Percentiles rank a stretch among this genome's conserved stretches.
phyloP scores from a whole-genome alignment of 2,113 vertebrate genomes.

The Oncorhynchus mykiss region DNA sequence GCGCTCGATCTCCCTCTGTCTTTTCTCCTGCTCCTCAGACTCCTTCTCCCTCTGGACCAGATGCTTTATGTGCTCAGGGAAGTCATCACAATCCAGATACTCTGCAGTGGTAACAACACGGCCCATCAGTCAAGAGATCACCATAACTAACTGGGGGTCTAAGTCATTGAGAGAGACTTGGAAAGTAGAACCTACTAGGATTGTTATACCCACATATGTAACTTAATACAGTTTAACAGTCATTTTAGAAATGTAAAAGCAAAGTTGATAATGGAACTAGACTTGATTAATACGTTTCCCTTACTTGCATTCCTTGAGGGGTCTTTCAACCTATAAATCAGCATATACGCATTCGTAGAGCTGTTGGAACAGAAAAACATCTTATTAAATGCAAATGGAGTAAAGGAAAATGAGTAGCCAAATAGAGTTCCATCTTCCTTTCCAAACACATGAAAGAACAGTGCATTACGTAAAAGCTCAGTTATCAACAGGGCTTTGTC shows the following conservation, averaged over 20 bases:
- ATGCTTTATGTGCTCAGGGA: conserved; percentile 91
- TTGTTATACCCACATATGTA: background rate
- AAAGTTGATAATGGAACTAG: background rate
- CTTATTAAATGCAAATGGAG: conserved; percentile 9
- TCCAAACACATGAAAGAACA: conserved; percentile 1
- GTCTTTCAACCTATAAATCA: conserved; percentile 97
- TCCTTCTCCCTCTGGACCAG: conserved; percentile 95
- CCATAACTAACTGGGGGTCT: background rate
- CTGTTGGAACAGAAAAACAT: conserved; percentile 64
- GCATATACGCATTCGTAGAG: conserved; percentile 99
- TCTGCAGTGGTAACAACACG: conserved; percentile 68
- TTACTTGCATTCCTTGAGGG: conserved; percentile 93
- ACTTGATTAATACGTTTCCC: conserved; percentile 41
- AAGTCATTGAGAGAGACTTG: background rate
- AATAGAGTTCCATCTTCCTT: background rate
- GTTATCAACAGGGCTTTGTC: conserved; percentile 33
- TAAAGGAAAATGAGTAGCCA: background rate
- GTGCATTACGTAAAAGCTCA: background rate
- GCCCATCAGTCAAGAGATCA: background rate
- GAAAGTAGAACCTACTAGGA: background rate
- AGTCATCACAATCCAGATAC: conserved; percentile 88
- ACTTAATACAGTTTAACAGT: background rate
- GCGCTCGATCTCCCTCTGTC: conserved; percentile 94
- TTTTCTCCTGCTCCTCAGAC: conserved; percentile 95
- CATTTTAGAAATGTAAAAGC: background rate